Conservation (phyloP, 2,113 vertebrate species). For the Propithecus coquereli region DNA sequence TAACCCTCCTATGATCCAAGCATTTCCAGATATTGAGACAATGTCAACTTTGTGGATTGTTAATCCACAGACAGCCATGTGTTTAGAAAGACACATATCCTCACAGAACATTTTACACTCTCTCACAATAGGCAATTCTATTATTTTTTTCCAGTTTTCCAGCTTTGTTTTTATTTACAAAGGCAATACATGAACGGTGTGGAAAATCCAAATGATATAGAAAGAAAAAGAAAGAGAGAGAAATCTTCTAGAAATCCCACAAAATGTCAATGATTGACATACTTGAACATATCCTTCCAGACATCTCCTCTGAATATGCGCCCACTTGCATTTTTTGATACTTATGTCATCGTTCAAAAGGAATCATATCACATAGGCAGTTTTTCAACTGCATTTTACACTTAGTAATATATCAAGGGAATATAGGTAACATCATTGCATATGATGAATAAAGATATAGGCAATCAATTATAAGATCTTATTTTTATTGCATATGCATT, state of each 20-base stretch:
- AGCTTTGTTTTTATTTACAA: constrained; percentile 8
- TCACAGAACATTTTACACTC: background rate
- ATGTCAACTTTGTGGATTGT: background rate
- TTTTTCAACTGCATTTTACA: background rate
- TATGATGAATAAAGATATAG: background rate
- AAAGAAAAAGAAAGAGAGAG: background rate
- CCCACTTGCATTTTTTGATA: background rate
- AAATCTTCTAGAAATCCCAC: background rate
- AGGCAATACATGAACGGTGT: background rate
- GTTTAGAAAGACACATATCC: background rate
- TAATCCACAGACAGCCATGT: background rate
- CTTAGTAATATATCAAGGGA: background rate
- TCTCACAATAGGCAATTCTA: background rate
- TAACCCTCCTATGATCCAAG: background rate
- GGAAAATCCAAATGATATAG: background rate
- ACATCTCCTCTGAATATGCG: background rate
- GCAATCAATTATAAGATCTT: background rate
- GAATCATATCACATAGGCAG: background rate
- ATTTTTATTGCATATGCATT: background rate
- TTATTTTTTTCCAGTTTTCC: background rate
- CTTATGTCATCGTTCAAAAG: background rate
- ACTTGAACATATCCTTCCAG: background rate
- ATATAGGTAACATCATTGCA: background rate
- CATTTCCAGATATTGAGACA: background rate
- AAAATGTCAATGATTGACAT: background rate